phyloP scores from a whole-genome alignment of 2,113 vertebrate species.

The Thomomys bottae region DNA sequence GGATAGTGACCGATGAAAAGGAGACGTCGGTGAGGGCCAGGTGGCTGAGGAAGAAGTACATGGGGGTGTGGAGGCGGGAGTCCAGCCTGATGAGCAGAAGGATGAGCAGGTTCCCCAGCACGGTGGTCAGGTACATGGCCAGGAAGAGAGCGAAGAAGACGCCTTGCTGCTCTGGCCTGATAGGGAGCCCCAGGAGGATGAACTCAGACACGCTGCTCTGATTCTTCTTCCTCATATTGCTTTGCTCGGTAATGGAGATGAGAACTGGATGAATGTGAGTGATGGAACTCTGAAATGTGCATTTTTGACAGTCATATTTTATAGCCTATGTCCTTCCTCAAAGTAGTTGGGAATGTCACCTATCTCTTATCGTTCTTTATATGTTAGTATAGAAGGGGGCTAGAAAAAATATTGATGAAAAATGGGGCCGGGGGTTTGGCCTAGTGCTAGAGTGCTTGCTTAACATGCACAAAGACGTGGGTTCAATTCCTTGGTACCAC shows the following conservation, averaged over 20 bases:
- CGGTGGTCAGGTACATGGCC: too few species aligned
- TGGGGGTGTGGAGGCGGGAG: too few species aligned
- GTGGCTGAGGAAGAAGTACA: too few species aligned
- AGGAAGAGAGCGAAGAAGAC: conserved; percentile 31
- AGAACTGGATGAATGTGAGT: conserved; percentile 7
- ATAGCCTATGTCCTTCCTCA: background rate
- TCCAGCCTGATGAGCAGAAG: too few species aligned
- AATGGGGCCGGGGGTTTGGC: too few species aligned
- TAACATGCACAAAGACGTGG: too few species aligned
- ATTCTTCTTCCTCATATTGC: background rate
- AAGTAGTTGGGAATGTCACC: background rate
- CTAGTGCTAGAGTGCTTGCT: too few species aligned
- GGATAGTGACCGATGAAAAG: conserved; percentile 67
- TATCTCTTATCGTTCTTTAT: background rate
- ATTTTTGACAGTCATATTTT: background rate
- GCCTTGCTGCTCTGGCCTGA: accelerated
- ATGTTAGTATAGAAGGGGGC: background rate
- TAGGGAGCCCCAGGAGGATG: conserved; percentile 68
- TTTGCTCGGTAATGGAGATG: background rate
- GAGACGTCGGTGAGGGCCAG: conserved; percentile 59
- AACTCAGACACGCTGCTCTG: conserved; percentile 10
- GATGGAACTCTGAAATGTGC: background rate
- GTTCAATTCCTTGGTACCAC: too few species aligned
- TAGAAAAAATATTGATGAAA: background rate
- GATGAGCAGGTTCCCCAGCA: too few species aligned